Evolutionary conservation across 2,888 invertebrate species (phyloP).

Genomic region (Bombylius discolor): DNA sequence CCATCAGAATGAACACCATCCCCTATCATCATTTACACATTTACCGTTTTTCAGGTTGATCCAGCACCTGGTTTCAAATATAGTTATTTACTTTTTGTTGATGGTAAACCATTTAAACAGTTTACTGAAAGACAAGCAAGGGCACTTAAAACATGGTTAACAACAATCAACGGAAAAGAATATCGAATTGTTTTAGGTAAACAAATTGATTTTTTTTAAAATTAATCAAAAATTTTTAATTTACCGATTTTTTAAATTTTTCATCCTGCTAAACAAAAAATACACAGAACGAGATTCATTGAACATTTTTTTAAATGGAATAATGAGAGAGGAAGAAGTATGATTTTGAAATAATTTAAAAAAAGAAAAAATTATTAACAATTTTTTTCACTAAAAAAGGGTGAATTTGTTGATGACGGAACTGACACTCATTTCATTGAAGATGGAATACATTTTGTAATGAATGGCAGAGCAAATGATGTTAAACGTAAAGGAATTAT

Average conservation of each 20-base stretch:
- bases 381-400: constrained; percentile 38
- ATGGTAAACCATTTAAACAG: constrained; percentile 66
- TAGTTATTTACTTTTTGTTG: constrained; percentile 66
- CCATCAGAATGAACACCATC: too few relatives aligned
- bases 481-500: constrained; percentile 43
- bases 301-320: constrained; percentile 33
- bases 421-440: constrained; percentile 63
- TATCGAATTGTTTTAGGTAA: constrained; percentile 51
- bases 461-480: constrained; percentile 33
- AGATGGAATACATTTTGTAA: constrained; percentile 28
- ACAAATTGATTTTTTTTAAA: neutral
- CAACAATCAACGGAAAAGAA: constrained; percentile 38
- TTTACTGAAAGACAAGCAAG: constrained; percentile 70
- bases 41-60: constrained; percentile 36
- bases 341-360: neutral
- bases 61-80: constrained; percentile 63
- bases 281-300: constrained; percentile 43
- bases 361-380: neutral
- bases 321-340: constrained; percentile 28
- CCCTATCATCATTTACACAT: too few relatives aligned
- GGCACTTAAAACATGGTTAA: constrained; percentile 61
- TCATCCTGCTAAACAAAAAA: neutral
- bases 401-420: constrained; percentile 70
- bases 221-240: neutral
- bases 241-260: neutral